Percentiles rank a stretch among this genome's conserved stretches.
These are phyloP conservation scores for Papilio aristodemus DNA, from an alignment of 1,140 invertebrate species.

Conservation along the genomic window DNA sequence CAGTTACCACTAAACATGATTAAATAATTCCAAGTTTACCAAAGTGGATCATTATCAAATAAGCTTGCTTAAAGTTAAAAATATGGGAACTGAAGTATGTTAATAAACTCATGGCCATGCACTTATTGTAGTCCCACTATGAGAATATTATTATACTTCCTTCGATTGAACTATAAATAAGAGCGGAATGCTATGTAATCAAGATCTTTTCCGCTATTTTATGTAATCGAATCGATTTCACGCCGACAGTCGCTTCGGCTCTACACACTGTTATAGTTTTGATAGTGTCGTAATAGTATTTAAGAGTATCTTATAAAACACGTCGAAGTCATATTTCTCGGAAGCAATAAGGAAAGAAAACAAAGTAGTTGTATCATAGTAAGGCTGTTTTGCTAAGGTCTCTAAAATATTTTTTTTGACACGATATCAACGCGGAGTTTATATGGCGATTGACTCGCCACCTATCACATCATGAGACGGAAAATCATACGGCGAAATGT, in stretches of 20 bases:
- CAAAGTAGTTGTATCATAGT: too few species aligned
- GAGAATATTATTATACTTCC: constrained; percentile 25
- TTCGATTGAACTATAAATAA: constrained; percentile 19
- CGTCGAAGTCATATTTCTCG: not conserved
- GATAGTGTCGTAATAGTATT: not conserved
- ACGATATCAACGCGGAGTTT: too few species aligned
- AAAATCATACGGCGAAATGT: too few species aligned
- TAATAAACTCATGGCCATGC: constrained; percentile 8
- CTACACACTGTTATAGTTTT: constrained; percentile 15
- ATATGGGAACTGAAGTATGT: constrained; percentile 2
- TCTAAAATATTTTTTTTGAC: too few species aligned
- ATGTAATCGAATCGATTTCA: constrained; percentile 29
- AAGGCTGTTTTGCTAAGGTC: too few species aligned
- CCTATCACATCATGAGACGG: too few species aligned
- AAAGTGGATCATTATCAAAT: too few species aligned
- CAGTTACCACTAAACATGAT: too few species aligned
- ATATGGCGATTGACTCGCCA: too few species aligned
- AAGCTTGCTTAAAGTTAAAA: too few species aligned
- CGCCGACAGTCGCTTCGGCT: not conserved
- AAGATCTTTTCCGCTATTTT: constrained; percentile 29
- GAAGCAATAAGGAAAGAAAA: not conserved
- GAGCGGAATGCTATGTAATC: constrained; percentile 10
- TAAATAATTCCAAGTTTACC: too few species aligned
- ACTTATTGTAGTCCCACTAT: constrained; percentile 10
- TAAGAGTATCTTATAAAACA: constrained; percentile 1